A percentile compares a stretch with the other conserved stretches of the same genome.
Evolutionary conservation across 1,140 invertebrate species (phyloP).

Genomic region (Thalassaphorura encarpata): DNA sequence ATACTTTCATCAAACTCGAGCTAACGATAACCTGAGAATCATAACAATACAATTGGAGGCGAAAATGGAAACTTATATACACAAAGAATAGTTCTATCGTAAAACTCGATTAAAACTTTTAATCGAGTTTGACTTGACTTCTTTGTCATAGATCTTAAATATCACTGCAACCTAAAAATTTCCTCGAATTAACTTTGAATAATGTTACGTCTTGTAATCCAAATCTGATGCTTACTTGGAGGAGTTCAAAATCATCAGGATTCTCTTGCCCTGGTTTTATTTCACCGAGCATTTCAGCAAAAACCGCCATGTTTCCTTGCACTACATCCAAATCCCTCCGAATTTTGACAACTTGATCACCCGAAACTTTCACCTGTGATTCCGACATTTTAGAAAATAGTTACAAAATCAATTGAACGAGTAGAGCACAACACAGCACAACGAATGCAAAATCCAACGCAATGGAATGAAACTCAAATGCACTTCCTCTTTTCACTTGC

Average conservation of each 20-base stretch:
- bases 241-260: slow-evolving; percentile 56
- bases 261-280: slow-evolving; percentile 62
- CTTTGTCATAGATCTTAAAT: no score
- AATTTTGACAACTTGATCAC: slow-evolving; percentile 80
- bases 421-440: background rate
- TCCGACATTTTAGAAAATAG: slow-evolving; percentile 1
- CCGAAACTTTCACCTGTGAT: slow-evolving; percentile 44
- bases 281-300: slow-evolving; percentile 89
- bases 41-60: background rate
- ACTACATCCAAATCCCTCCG: slow-evolving; percentile 85
- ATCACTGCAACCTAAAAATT: no score
- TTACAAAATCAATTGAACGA: no score
- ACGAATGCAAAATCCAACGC: no score
- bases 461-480: no score
- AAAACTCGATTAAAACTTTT: no score
- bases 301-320: slow-evolving; percentile 83
- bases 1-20: no score
- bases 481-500: no score
- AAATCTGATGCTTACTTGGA: slow-evolving; percentile 47
- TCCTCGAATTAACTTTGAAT: no score
- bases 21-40: background rate
- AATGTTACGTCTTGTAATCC: no score
- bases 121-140: no score
- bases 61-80: background rate
- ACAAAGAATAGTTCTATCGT: no score